Evolutionary conservation across 2,113 vertebrate genomes (phyloP).

Genomic region (Mustela nigripes): DNA sequence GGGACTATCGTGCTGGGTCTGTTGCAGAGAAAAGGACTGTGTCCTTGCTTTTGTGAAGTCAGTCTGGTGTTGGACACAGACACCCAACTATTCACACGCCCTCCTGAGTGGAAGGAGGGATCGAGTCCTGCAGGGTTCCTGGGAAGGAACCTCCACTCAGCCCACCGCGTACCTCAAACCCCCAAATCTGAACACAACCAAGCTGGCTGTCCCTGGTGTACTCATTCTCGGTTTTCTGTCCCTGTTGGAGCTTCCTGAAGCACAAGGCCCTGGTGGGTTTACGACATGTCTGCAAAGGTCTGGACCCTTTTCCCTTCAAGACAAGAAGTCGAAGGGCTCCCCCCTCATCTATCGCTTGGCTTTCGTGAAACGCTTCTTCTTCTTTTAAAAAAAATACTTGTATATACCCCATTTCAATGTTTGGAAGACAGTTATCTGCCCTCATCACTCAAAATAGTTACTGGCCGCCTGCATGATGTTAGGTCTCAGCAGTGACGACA

Average conservation of each 20-base stretch:
- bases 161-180: not conserved
- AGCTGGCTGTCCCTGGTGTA: not conserved
- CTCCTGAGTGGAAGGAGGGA: not conserved
- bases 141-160: not conserved
- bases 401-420: not conserved
- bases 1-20: not conserved
- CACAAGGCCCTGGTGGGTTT: not conserved
- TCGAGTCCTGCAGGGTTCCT: too few species aligned
- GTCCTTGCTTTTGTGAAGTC: not conserved
- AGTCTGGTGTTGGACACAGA: rapidly evolving
- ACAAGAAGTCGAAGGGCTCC: not conserved
- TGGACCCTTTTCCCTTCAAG: not conserved
- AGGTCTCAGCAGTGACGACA: not conserved
- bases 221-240: not conserved
- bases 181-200: not conserved
- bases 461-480: not conserved
- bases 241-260: not conserved
- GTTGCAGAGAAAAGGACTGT: not conserved
- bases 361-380: not conserved
- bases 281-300: not conserved
- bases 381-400: not conserved
- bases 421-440: not conserved
- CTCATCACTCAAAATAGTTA: not conserved
- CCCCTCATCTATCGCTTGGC: not conserved
- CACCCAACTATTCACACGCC: not conserved